These are phyloP conservation scores for Notamacropus eugenii DNA, from an alignment of 2,797 vertebrate genomes.

Conservation along the genomic window DNA sequence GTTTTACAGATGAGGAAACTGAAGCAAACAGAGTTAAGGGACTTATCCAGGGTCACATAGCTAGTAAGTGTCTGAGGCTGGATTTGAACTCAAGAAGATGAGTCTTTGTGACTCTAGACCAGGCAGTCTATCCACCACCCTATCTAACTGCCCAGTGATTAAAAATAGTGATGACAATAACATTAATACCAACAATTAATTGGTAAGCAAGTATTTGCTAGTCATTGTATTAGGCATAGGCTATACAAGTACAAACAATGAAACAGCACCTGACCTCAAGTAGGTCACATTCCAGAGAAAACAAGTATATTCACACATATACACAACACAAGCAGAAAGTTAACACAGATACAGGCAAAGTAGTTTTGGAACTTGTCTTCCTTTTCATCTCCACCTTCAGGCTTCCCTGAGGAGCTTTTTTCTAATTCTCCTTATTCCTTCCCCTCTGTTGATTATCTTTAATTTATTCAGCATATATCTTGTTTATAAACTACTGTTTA, in stretches of 20 bases:
- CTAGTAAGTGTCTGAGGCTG: neutral
- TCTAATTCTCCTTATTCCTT: neutral
- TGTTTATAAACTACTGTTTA: neutral
- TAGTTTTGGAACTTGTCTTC: neutral
- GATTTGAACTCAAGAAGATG: neutral
- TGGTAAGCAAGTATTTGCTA: neutral
- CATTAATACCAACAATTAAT: neutral
- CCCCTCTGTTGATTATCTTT: neutral
- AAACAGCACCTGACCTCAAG: neutral
- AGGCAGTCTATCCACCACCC: neutral
- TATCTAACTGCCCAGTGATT: neutral
- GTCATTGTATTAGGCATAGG: neutral
- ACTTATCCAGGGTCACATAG: neutral
- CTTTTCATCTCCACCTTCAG: neutral
- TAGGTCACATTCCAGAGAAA: neutral
- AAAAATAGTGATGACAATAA: neutral
- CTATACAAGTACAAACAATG: neutral
- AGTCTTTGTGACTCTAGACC: neutral
- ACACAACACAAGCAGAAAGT: neutral
- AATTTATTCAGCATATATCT: neutral
- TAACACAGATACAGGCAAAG: neutral
- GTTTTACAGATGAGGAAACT: neutral
- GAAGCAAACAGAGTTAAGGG: neutral
- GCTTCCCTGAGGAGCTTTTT: neutral
- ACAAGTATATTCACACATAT: neutral